phyloP scores from a whole-genome alignment of 2,888 invertebrate genomes.

The Drosophila buzzatii region DNA sequence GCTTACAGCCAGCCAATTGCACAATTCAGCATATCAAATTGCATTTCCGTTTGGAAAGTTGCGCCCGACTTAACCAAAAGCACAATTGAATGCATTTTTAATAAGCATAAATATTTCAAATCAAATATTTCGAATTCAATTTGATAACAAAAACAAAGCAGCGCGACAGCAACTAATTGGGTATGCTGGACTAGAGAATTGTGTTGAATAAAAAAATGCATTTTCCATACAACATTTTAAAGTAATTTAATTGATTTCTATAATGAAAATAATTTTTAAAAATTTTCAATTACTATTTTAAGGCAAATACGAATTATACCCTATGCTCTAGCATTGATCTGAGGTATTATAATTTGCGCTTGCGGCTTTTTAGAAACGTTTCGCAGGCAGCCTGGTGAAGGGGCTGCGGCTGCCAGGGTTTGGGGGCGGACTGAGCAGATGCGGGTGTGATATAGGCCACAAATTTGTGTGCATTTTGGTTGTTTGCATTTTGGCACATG shows the following conservation, averaged over 20 bases:
- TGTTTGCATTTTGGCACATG: slow-evolving; percentile 55
- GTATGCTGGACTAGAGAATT: background rate
- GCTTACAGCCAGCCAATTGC: slow-evolving; percentile 30
- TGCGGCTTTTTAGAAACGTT: slow-evolving; percentile 11
- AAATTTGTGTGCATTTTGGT: slow-evolving; percentile 57
- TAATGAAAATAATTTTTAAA: background rate
- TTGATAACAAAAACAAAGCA: slow-evolving; percentile 17
- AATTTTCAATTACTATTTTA: background rate
- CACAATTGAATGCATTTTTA: slow-evolving; percentile 50
- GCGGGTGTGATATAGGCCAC: slow-evolving; percentile 33
- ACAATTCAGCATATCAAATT: slow-evolving; percentile 53
- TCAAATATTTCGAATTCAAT: slow-evolving; percentile 56
- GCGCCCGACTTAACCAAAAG: slow-evolving; percentile 35
- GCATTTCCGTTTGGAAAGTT: slow-evolving; percentile 45
- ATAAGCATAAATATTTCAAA: slow-evolving; percentile 59
- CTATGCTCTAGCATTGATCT: background rate
- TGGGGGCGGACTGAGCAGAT: background rate
- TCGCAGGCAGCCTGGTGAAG: background rate
- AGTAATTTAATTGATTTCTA: background rate
- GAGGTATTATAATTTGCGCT: slow-evolving; percentile 13
- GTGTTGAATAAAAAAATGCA: background rate
- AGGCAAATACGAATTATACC: background rate
- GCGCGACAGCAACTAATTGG: background rate
- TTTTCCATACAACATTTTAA: too few species aligned
- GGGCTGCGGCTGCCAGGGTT: background rate